A percentile compares a stretch with the other conserved stretches of the same genome.
Conservation (phyloP, 2,888 invertebrate genomes). For the Anarsia innoxiella region DNA sequence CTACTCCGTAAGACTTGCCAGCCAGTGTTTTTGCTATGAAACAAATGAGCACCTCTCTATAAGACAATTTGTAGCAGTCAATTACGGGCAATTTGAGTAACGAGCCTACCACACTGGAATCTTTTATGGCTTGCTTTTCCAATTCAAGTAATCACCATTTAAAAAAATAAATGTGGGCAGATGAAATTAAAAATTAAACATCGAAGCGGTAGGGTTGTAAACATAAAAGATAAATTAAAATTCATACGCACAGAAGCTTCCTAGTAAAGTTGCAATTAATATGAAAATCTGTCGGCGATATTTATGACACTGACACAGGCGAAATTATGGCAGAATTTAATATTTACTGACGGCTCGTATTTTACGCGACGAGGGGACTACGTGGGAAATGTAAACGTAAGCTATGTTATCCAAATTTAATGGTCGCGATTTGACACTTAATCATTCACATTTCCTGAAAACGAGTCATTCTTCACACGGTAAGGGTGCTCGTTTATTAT, state of each 20-base stretch:
- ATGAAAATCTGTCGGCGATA: slow-evolving; percentile 60
- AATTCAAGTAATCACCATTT: slow-evolving; percentile 9
- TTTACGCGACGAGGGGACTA: slow-evolving; percentile 61
- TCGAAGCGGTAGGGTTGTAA: slow-evolving; percentile 12
- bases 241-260: slow-evolving; percentile 45
- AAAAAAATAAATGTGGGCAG: slow-evolving; percentile 2
- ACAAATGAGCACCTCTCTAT: slow-evolving; percentile 33
- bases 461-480: slow-evolving; percentile 41
- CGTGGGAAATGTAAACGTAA: slow-evolving; percentile 55
- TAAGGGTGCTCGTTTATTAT: slow-evolving; percentile 41
- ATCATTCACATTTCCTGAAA: slow-evolving; percentile 43
- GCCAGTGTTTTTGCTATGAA: slow-evolving; percentile 33
- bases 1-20: no score
- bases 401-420: slow-evolving; percentile 54
- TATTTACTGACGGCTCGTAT: slow-evolving; percentile 64
- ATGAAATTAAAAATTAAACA: slow-evolving; percentile 1
- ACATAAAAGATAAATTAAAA: slow-evolving; percentile 43
- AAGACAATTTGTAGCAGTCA: slow-evolving; percentile 37
- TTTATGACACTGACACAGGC: slow-evolving; percentile 56
- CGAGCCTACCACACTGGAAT: slow-evolving; percentile 18
- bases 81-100: slow-evolving; percentile 31
- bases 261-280: slow-evolving; percentile 55
- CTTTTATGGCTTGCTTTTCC: slow-evolving; percentile 11
- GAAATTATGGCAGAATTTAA: slow-evolving; percentile 60
- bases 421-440: slow-evolving; percentile 53